A percentile compares a stretch with the other conserved stretches of the same genome.
phyloP scores from a whole-genome alignment of 2,113 vertebrate genomes.

The Triplophysa siluroides region DNA sequence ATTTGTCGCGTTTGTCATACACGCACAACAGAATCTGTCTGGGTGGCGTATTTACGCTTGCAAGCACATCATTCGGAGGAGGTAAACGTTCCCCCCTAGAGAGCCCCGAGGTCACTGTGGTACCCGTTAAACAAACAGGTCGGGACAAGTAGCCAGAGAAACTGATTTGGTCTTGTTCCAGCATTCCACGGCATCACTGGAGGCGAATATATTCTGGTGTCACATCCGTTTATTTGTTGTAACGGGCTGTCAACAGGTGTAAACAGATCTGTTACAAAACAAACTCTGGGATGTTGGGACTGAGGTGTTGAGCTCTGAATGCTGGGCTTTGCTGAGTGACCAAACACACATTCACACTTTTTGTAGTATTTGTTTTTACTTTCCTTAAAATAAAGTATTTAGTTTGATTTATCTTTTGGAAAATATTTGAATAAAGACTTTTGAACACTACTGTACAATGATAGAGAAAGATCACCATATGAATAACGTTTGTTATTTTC shows the following conservation, averaged over 20 bases:
- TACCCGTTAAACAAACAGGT: constrained; percentile 20
- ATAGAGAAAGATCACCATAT: too few species aligned
- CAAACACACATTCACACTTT: neutral
- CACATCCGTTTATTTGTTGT: neutral
- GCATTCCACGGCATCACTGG: constrained; percentile 24
- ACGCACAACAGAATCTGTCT: neutral
- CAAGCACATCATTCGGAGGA: constrained; percentile 1
- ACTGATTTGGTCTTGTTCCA: constrained; percentile 25
- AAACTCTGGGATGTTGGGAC: neutral
- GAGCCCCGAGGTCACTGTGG: constrained; percentile 9
- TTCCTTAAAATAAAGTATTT: neutral
- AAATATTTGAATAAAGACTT: too few species aligned
- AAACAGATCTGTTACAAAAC: neutral
- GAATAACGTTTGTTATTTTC: too few species aligned
- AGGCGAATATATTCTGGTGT: neutral
- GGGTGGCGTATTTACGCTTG: neutral
- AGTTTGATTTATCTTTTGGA: too few species aligned
- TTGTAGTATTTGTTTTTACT: neutral
- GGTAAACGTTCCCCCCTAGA: neutral
- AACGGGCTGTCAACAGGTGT: neutral
- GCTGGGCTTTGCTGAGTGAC: too few species aligned
- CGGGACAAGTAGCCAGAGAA: constrained; percentile 29
- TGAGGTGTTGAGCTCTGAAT: neutral
- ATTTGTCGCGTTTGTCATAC: neutral
- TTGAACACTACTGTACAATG: too few species aligned